A percentile compares a stretch with the other conserved stretches of the same genome.
phyloP scores from a whole-genome alignment of 2,113 vertebrate species.

The Epinephelus lanceolatus region DNA sequence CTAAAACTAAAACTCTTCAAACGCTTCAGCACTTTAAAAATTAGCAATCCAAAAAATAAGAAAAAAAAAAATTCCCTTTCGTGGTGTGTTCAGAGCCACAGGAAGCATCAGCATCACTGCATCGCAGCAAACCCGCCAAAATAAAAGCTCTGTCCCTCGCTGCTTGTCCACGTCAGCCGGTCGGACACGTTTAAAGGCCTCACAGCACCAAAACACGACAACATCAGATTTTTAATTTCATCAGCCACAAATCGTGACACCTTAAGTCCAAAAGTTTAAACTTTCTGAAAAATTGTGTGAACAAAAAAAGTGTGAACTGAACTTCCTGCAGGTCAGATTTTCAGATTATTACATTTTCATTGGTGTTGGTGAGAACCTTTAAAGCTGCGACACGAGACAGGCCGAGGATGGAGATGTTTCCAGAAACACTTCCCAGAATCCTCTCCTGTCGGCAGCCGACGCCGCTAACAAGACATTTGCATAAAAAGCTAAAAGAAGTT shows the following conservation, averaged over 20 bases:
- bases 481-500: slow-evolving; percentile 11
- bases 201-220: not conserved
- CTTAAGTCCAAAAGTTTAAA: no score
- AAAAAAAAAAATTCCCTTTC: slow-evolving; percentile 54
- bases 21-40: slow-evolving; percentile 77
- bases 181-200: slow-evolving; percentile 11
- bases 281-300: no score
- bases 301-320: no score
- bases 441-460: not conserved
- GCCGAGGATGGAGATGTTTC: not conserved
- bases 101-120: slow-evolving; percentile 50
- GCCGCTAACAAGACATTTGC: slow-evolving; percentile 9
- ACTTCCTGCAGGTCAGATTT: not conserved
- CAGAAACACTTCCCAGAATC: slow-evolving; percentile 3
- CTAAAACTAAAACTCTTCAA: slow-evolving; percentile 66
- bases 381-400: not conserved
- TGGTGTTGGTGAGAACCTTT: slow-evolving; percentile 5
- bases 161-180: slow-evolving; percentile 39
- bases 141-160: slow-evolving; percentile 56
- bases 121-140: slow-evolving; percentile 61
- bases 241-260: no score
- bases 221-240: no score
- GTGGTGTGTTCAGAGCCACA: slow-evolving; percentile 54
- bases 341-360: not conserved
- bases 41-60: slow-evolving; percentile 54